Evolutionary conservation across 2,888 invertebrate genomes (phyloP), one percentile per base, ranked within the genome.

Genomic region (Venusia cambrica): DNA sequence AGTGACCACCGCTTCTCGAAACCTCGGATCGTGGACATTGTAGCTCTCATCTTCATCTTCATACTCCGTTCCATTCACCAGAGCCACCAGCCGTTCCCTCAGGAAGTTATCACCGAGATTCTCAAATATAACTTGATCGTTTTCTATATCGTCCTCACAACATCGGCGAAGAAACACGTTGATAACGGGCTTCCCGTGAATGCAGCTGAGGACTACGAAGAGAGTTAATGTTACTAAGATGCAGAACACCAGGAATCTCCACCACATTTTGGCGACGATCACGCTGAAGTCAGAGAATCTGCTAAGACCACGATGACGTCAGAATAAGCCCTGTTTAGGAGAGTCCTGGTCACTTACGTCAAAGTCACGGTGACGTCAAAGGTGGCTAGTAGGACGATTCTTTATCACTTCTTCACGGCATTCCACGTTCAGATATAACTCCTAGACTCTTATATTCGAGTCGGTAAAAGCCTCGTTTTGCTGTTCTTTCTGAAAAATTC

Each of bases 221-320:
- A 84, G 46, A 0, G 81, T 63, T 0, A 83, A 33, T 1, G 75
- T 67, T 0, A 80, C 79, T 2, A 85, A 48, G 0, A 80, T 38
- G 30, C 84, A 85, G 38, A 85, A 85, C 0, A 72, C 73, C 2
- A 84, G 34, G 17, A 83, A 64, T 29, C 84, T 53, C 51, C 81
- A 77, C 84, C 77, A 81, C 85, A 84, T 80, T 45, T 28, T 38
- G n/a, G n/a, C n/a, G n/a, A n/a, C n/a, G n/a, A n/a, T n/a, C n/a
- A n/a, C n/a, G n/a, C n/a, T n/a, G n/a, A n/a, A n/a, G n/a, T n/a
- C n/a, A n/a, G n/a, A n/a, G n/a, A n/a, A n/a, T n/a, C n/a, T n/a
- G n/a, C n/a, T n/a, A n/a, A n/a, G n/a, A n/a, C n/a, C n/a, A n/a
- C n/a, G n/a, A n/a, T n/a, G n/a, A n/a, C n/a, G n/a, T n/a, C n/a